Evolutionary conservation across 2,113 vertebrate species (phyloP).

Genomic region (Abramis brama): DNA sequence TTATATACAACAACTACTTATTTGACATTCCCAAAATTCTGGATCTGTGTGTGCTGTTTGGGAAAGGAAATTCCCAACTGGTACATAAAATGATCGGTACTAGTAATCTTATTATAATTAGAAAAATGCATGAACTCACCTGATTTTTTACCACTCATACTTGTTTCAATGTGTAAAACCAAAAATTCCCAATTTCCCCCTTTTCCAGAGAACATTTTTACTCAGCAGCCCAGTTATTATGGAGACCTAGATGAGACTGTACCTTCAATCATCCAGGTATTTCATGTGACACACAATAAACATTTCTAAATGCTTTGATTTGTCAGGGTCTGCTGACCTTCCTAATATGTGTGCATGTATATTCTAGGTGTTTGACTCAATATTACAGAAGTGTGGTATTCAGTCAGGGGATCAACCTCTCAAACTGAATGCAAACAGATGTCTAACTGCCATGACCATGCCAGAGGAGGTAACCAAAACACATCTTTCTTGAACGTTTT

Average conservation of each 20-base stretch:
- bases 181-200: background rate
- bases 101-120: background rate
- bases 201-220: slow-evolving; percentile 90
- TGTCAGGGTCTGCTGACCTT: background rate
- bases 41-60: slow-evolving; percentile 95
- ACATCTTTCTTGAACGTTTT: background rate
- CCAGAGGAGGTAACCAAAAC: slow-evolving; percentile 79
- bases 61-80: slow-evolving; percentile 88
- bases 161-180: background rate
- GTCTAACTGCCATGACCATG: slow-evolving; percentile 81
- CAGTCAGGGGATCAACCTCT: slow-evolving; percentile 84
- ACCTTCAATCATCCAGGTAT: slow-evolving; percentile 88
- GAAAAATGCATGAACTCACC: background rate
- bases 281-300: background rate
- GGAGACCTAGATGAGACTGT: slow-evolving; percentile 87
- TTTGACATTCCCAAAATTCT: slow-evolving; percentile 98
- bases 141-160: background rate
- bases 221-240: slow-evolving; percentile 92
- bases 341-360: background rate
- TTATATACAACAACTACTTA: slow-evolving; percentile 95
- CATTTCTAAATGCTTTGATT: background rate
- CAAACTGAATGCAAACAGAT: slow-evolving; percentile 81
- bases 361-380: slow-evolving; percentile 85
- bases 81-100: slow-evolving; percentile 96
- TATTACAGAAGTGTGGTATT: slow-evolving; percentile 86